Conservation (phyloP, 2,888 invertebrate species). For the Pseudolycoriella hygida region DNA sequence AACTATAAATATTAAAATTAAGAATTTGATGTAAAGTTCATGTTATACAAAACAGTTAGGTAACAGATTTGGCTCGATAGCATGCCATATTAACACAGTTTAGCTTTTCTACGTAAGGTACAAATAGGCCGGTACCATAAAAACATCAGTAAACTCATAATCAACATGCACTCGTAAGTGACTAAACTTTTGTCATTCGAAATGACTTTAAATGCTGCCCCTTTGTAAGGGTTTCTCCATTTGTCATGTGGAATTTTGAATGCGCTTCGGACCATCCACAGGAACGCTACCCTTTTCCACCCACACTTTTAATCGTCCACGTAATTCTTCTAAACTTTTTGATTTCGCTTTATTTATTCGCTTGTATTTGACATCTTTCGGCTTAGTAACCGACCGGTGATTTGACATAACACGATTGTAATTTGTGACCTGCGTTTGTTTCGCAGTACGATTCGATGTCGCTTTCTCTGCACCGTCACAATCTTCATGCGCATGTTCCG, state of each 20-base stretch:
- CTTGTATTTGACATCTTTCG: constrained; percentile 81
- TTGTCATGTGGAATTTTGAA: constrained; percentile 41
- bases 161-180: no score
- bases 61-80: no score
- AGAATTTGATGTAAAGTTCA: no score
- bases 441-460: constrained; percentile 15
- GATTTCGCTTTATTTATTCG: constrained; percentile 81
- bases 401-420: constrained; percentile 81
- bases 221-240: background rate
- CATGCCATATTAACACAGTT: no score
- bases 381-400: constrained; percentile 76
- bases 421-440: constrained; percentile 44
- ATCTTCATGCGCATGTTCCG: constrained; percentile 15
- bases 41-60: no score
- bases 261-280: constrained; percentile 13
- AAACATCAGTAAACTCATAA: no score
- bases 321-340: constrained; percentile 67
- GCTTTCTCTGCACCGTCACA: constrained; percentile 2
- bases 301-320: constrained; percentile 70
- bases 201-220: background rate
- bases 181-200: no score
- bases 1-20: no score
- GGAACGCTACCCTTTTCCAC: constrained; percentile 57
- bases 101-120: no score
- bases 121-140: no score